Conservation (phyloP, 2,888 invertebrate species). For the Cheiracanthium punctorium region DNA sequence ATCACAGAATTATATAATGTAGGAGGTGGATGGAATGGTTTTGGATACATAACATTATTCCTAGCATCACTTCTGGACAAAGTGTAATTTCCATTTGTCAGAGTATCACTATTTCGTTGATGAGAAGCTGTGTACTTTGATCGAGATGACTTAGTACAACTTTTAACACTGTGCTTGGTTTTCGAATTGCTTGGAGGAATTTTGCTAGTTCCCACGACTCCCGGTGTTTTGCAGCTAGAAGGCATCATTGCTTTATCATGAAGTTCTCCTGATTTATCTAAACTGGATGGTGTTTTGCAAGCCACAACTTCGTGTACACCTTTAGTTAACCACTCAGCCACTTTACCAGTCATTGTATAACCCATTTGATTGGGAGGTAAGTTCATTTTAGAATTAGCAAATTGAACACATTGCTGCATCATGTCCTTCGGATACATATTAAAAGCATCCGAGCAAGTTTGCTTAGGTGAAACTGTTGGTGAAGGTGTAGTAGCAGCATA, state of each 20-base stretch:
- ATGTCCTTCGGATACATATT: constrained; percentile 24
- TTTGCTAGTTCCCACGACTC: constrained; percentile 53
- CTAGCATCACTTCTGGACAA: constrained; percentile 25
- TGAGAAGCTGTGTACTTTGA: constrained; percentile 59
- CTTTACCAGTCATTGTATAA: constrained; percentile 58
- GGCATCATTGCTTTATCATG: constrained; percentile 66
- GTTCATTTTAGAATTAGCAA: constrained; percentile 46
- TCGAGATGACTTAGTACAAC: constrained; percentile 35
- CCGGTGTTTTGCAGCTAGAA: constrained; percentile 61
- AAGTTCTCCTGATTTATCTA: constrained; percentile 49
- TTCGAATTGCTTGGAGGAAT: constrained; percentile 43
- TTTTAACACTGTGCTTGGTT: constrained; percentile 26
- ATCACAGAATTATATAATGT: constrained; percentile 46
- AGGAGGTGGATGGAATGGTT: constrained; percentile 57
- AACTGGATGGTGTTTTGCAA: constrained; percentile 57
- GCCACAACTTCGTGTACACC: constrained; percentile 63
- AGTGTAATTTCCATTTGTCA: constrained; percentile 28
- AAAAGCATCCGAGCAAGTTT: constrained; percentile 8
- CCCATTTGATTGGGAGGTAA: constrained; percentile 46
- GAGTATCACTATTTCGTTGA: constrained; percentile 35
- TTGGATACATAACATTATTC: constrained; percentile 30
- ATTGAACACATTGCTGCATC: constrained; percentile 6
- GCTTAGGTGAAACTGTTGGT: constrained; percentile 54
- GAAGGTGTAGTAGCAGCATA: constrained; percentile 63
- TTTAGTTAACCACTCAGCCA: constrained; percentile 63